A percentile compares a stretch with the other conserved stretches of the same genome.
These are phyloP conservation scores for Punctoribates punctum DNA, from an alignment of 2,888 invertebrate species.

Conservation along the genomic window DNA sequence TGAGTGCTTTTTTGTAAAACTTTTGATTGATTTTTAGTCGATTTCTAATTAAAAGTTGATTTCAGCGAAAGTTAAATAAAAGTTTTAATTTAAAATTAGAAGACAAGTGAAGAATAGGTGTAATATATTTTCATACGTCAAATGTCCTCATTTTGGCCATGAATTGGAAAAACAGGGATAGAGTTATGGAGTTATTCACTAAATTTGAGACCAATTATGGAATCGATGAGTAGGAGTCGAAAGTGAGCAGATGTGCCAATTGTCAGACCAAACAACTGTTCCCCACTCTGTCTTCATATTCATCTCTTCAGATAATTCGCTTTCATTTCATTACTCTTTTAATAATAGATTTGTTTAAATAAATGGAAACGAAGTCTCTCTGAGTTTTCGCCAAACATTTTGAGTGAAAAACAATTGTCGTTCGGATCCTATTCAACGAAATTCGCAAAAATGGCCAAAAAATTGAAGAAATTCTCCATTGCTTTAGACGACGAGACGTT, in stretches of 20 bases:
- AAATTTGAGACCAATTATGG: slow-evolving; percentile 24
- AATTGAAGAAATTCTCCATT: slow-evolving; percentile 85
- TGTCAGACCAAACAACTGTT: not conserved
- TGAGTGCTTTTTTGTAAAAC: not conserved
- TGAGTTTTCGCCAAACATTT: not conserved
- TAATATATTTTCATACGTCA: slow-evolving; percentile 24
- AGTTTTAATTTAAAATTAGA: not conserved
- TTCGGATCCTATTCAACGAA: not conserved
- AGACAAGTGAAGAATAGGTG: not conserved
- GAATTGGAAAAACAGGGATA: slow-evolving; percentile 9
- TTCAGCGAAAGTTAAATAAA: not conserved
- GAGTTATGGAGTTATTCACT: slow-evolving; percentile 22
- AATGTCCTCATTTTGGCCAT: slow-evolving; percentile 33
- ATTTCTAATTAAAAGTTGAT: not conserved
- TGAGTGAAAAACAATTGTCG: not conserved
- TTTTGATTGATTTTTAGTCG: not conserved
- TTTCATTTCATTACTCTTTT: not conserved
- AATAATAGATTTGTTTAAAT: not conserved
- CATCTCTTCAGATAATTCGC: not conserved
- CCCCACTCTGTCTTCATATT: not conserved
- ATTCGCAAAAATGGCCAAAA: slow-evolving; percentile 56
- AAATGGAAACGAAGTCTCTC: too few relatives aligned
- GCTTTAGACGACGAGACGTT: slow-evolving; percentile 89
- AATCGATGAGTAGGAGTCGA: slow-evolving; percentile 22
- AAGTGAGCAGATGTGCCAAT: slow-evolving; percentile 19